Evolutionary conservation across 2,113 vertebrate genomes (phyloP).

Genomic region (Paramisgurnus dabryanus): DNA sequence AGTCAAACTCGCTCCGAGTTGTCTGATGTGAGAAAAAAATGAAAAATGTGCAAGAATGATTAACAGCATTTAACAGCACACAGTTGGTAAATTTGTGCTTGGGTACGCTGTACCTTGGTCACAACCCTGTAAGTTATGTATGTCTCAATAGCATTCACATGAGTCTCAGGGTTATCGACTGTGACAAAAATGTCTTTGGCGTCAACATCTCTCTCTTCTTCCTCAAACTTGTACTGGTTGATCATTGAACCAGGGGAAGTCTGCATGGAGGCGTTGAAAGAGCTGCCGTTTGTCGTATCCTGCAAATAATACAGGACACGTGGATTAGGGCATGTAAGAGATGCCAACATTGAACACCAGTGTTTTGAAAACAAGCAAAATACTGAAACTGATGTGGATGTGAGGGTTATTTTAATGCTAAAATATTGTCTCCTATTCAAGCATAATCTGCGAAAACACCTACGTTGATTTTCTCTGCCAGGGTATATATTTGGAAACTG

Average conservation of each 20-base stretch:
- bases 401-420: neutral
- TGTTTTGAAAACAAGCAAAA: neutral
- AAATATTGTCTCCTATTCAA: no score
- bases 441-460: no score
- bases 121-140: slow-evolving; percentile 91
- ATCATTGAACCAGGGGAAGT: slow-evolving; percentile 90
- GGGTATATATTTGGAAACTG: no score
- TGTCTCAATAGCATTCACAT: slow-evolving; percentile 94
- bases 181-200: slow-evolving; percentile 88
- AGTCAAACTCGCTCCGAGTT: slow-evolving; percentile 90
- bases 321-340: neutral
- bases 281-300: slow-evolving; percentile 81
- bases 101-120: slow-evolving; percentile 81
- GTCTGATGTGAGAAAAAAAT: slow-evolving; percentile 77
- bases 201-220: slow-evolving; percentile 77
- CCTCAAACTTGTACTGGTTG: slow-evolving; percentile 92
- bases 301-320: slow-evolving; percentile 59
- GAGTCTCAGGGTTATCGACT: slow-evolving; percentile 92
- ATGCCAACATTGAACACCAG: neutral
- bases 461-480: no score
- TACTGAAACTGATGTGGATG: neutral
- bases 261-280: slow-evolving; percentile 78
- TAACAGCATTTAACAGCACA: neutral
- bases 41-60: slow-evolving; percentile 5
- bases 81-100: neutral